A percentile compares a stretch with the other conserved stretches of the same genome.
phyloP scores from a whole-genome alignment of 2,888 invertebrate genomes.

The Luperina testacea region DNA sequence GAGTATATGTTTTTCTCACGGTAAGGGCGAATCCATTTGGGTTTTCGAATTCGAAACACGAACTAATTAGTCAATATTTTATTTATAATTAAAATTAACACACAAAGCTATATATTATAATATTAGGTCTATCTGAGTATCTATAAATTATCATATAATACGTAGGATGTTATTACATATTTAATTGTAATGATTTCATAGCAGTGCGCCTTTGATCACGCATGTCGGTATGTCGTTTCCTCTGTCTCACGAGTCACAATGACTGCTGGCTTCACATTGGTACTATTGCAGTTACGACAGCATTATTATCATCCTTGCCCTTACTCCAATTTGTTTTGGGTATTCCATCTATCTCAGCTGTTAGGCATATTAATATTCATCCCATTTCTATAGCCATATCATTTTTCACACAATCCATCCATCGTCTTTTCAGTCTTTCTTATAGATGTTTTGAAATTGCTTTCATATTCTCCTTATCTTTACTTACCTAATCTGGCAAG shows the following conservation, averaged over 20 bases:
- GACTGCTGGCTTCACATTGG: background rate
- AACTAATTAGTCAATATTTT: constrained; percentile 12
- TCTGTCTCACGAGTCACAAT: constrained; percentile 15
- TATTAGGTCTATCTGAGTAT: constrained; percentile 18
- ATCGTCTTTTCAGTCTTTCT: background rate
- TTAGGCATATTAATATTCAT: background rate
- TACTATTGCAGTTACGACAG: background rate
- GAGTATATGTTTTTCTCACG: background rate
- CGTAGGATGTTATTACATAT: constrained; percentile 26
- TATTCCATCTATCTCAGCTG: background rate
- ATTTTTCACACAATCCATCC: background rate
- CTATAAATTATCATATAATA: constrained; percentile 60
- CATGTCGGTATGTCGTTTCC: constrained; percentile 9
- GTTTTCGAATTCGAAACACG: background rate
- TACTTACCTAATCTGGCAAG: background rate
- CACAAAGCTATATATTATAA: constrained; percentile 36
- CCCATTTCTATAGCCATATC: background rate
- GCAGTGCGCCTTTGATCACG: constrained; percentile 16
- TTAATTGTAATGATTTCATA: constrained; percentile 45
- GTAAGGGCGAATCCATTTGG: background rate
- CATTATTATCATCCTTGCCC: background rate
- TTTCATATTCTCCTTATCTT: too few species aligned
- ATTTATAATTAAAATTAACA: constrained; percentile 46
- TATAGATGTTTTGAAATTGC: too few species aligned
- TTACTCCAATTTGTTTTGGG: background rate